Conservation (phyloP, 2,113 vertebrate species). For the Pachypanchax playfairii region DNA sequence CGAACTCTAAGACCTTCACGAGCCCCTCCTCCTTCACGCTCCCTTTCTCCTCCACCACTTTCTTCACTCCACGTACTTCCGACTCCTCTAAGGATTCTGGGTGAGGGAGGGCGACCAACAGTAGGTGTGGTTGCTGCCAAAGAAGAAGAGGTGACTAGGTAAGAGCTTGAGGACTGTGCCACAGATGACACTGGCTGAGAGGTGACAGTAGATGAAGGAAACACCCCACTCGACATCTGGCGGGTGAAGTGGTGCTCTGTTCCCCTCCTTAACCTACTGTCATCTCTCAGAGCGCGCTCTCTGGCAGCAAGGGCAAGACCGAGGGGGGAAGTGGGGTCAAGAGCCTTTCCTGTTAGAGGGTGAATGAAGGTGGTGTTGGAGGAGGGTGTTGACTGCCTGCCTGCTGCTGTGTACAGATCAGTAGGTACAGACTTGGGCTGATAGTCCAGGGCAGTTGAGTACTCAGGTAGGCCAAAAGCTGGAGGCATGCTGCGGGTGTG, state of each 20-base stretch:
- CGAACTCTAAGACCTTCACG: conserved; percentile 84
- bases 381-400: conserved; percentile 54
- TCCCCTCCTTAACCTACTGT: conserved; percentile 75
- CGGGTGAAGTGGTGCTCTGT: conserved; percentile 77
- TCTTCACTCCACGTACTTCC: conserved; percentile 74
- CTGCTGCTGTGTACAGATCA: conserved; percentile 75
- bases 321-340: conserved; percentile 89
- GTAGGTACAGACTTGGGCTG: conserved; percentile 81
- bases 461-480: conserved; percentile 81
- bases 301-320: conserved; percentile 89
- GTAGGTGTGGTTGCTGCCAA: conserved; percentile 79
- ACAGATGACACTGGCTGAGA: conserved; percentile 73
- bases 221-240: conserved; percentile 72
- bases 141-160: conserved; percentile 83
- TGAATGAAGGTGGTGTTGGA: conserved; percentile 86
- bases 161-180: conserved; percentile 76
- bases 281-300: conserved; percentile 88
- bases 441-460: conserved; percentile 78
- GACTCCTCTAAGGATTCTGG: conserved; percentile 73
- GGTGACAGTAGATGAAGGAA: conserved; percentile 75
- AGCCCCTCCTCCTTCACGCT: conserved; percentile 74
- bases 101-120: conserved; percentile 75
- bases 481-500: conserved; percentile 84
- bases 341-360: conserved; percentile 90
- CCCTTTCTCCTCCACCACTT: conserved; percentile 66